Evolutionary conservation across 2,888 invertebrate species (phyloP), one percentile per base, ranked within the genome.

Genomic region (Acanthosepion lycidas): DNA sequence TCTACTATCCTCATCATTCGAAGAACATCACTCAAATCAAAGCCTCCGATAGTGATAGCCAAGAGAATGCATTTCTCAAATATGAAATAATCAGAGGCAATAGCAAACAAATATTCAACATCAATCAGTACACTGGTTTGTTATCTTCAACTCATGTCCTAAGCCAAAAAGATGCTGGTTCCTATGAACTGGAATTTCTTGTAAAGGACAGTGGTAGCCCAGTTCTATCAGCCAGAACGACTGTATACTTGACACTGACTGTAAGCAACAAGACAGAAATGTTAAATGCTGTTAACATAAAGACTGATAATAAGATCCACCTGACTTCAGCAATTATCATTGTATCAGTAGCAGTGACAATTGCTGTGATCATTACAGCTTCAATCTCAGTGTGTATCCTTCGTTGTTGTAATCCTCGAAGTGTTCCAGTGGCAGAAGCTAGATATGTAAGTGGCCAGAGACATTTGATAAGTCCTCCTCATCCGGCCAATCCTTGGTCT

Each of bases 41-140:
- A 12, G 78, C 78, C 33, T 78, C 78, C 33, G 78, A 78, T 33
- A 78, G 78, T 78, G 78, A 78, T 18, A 78, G 78, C 33, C 78
- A 78, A 78, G 78, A 78, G 78, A 78, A 78, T 78, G 78, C 78
- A 9, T 78, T 78, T 78, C 78, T 78, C 9, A 78, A 78, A 78
- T 78, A 78, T 78, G 78, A 78, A 78, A 78, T 78, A 78, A 78
- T 78, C 78, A 78, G 78, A 78, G 78, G 78, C n/a, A 78, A 78
- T 78, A 78, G 78, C 78, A 78, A 78, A 78, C 78, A 78, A 18
- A 78, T 78, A 78, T 78, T 78, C 78, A 78, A 33, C 78, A 78
- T 78, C n/a, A 78, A 78, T 33, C 78, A 78, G n/a, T 78, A 78
- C 78, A 33, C 78, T 78, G 78, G 78, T 78, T 78, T 78, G n/a